These are phyloP conservation scores for Mnemiopsis leidyi DNA, from an alignment of 37 sponge, comb jelly and placozoan genomes.

Conservation along the genomic window DNA sequence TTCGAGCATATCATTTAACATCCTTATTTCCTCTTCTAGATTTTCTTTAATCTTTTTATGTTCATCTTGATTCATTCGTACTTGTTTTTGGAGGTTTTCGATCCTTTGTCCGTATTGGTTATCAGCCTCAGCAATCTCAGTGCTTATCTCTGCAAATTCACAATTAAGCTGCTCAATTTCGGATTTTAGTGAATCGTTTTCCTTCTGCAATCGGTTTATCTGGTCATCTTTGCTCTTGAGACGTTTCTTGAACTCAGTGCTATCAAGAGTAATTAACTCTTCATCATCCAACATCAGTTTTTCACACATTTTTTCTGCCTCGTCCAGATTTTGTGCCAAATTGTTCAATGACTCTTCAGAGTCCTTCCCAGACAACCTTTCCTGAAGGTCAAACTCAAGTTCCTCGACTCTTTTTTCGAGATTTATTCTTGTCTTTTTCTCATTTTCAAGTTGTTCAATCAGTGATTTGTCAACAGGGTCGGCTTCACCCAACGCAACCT, in stretches of 20 bases:
- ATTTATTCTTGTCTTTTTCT: background rate
- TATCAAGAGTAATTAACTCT: background rate
- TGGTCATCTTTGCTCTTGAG: constrained; percentile 18
- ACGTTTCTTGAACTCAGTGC: background rate
- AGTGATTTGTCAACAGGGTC: background rate
- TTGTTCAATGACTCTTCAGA: constrained; percentile 32
- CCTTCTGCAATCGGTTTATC: constrained; percentile 2
- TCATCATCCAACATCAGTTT: constrained; percentile 21
- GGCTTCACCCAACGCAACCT: background rate
- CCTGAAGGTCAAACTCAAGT: background rate
- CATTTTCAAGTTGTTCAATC: constrained; percentile 37
- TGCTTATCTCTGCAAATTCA: constrained; percentile 51
- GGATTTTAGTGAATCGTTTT: background rate
- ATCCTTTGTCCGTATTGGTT: constrained; percentile 57
- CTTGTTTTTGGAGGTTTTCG: constrained; percentile 49
- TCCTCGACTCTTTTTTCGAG: constrained; percentile 46
- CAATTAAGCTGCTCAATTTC: constrained; percentile 5
- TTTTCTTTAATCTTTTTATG: background rate
- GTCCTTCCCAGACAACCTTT: background rate
- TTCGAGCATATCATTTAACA: constrained; percentile 17
- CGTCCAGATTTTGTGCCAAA: constrained; percentile 38
- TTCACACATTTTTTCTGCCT: constrained; percentile 55
- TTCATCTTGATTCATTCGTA: constrained; percentile 3
- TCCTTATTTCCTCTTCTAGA: background rate
- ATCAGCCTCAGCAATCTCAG: constrained; percentile 57